Percentiles rank a stretch among this genome's conserved stretches.
Evolutionary conservation across 2,888 invertebrate species (phyloP).

Genomic region (Dicyrtoma fusca): DNA sequence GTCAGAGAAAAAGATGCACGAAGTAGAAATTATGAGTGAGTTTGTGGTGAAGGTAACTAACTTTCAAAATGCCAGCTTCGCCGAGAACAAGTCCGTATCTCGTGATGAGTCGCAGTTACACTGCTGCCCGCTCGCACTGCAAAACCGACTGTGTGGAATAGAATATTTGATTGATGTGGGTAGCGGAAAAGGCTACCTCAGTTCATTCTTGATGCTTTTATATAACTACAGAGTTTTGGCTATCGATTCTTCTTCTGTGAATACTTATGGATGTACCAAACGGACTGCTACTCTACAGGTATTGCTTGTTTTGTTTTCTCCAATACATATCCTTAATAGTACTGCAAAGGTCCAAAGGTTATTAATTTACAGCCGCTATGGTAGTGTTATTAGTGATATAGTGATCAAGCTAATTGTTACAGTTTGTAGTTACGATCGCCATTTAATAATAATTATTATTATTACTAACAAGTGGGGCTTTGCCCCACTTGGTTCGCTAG

Average conservation of each 20-base stretch:
- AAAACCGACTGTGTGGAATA: conserved; percentile 48
- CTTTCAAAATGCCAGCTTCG: neutral
- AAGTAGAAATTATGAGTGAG: conserved; percentile 71
- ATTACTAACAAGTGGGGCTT: too few species aligned
- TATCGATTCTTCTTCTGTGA: conserved; percentile 73
- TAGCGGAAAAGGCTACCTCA: conserved; percentile 86
- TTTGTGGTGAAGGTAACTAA: conserved; percentile 65
- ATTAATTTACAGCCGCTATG: too few species aligned
- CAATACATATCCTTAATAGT: too few species aligned
- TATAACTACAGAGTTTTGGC: conserved; percentile 76
- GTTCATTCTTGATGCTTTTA: conserved; percentile 72
- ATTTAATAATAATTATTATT: too few species aligned
- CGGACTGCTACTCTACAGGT: conserved; percentile 60
- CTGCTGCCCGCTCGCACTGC: neutral
- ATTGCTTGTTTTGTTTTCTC: too few species aligned
- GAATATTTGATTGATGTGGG: conserved; percentile 78
- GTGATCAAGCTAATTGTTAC: too few species aligned
- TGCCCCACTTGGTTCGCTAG: too few species aligned
- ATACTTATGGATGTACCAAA: conserved; percentile 69
- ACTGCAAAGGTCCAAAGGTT: too few species aligned
- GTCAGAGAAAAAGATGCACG: conserved; percentile 79
- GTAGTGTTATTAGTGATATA: too few species aligned
- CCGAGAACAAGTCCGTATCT: neutral
- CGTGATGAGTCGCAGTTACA: neutral
- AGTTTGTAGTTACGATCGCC: too few species aligned